These are phyloP conservation scores for Druon quercuslanigerum DNA, from an alignment of 1,140 invertebrate species.

Conservation along the genomic window DNA sequence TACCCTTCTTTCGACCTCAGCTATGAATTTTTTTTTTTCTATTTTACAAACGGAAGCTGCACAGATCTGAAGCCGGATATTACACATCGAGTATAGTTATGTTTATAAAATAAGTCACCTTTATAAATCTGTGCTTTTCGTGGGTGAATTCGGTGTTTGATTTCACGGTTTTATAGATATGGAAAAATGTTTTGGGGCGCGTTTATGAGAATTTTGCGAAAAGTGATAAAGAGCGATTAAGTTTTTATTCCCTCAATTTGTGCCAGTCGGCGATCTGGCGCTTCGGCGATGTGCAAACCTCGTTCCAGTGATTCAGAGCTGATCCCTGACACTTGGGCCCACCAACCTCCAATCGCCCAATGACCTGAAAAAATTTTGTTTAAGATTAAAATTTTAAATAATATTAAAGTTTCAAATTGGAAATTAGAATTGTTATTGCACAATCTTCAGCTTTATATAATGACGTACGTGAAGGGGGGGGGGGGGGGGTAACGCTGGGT, in stretches of 20 bases:
- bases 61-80: constrained; percentile 52
- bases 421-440: constrained; percentile 11
- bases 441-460: not conserved
- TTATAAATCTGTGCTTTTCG: constrained; percentile 37
- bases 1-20: not conserved
- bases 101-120: constrained; percentile 62
- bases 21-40: not conserved
- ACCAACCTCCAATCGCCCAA: constrained; percentile 94
- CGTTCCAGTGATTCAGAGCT: constrained; percentile 95
- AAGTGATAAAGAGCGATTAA: constrained; percentile 35
- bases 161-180: constrained; percentile 41
- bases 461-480: not conserved
- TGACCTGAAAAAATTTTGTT: constrained; percentile 81
- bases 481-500: too few relatives aligned
- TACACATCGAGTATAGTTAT: constrained; percentile 55
- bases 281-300: constrained; percentile 96
- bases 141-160: constrained; percentile 28
- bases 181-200: constrained; percentile 44
- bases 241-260: constrained; percentile 90
- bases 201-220: constrained; percentile 42
- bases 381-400: constrained; percentile 19
- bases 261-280: constrained; percentile 99
- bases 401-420: constrained; percentile 1
- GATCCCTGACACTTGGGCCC: constrained; percentile 85
- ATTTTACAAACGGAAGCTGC: constrained; percentile 29